Evolutionary conservation across 2,888 invertebrate genomes (phyloP), one percentile per base, ranked within the genome.

Genomic region (Troides aeacus): DNA sequence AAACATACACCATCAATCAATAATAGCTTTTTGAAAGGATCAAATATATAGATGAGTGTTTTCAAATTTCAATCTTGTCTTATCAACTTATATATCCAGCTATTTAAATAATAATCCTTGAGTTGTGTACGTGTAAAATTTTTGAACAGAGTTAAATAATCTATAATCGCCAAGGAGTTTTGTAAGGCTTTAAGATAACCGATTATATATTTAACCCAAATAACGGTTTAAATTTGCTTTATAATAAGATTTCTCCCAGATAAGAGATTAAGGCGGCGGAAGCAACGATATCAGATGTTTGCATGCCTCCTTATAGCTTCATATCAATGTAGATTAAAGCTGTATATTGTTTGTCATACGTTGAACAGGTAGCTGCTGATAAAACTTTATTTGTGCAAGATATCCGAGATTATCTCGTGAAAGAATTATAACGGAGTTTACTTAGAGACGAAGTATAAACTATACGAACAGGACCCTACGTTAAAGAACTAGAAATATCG

Each of bases 211-310:
- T 68, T 62, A 71, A 71, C 74, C 71, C 60, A 67, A 70, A 71
- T 73, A 68, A 59, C 61, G 70, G 56, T 50, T 68, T 69, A 73
- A 72, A 71, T 73, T 71, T 73, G 68, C 70, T 73, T 73, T 70
- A 73, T 70, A 75, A 77, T 73, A 73, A 74, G 72, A 79, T 79
- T 42, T 70, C 78, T 79, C 78, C 76, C 71, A 84, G 87, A 88
- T 87, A 88, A 87, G 80, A 87, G 86, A 88, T 88, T 87, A 89
- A 80, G 74, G 78, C 80, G 80, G 86, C 89, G 92, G 92, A 91
- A 89, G 92, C 90, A 88, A 88, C 83, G 83, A 79, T 82, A 80
- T 80, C 81, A 79, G 77, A 74, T 90, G 90, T 92, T 92, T 90
- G 84, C 84, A 63, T 82, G 81, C 77, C 77, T 80, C 77, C 78